phyloP scores from a whole-genome alignment of 2,113 vertebrate species.

The Siphamia tubifer region DNA sequence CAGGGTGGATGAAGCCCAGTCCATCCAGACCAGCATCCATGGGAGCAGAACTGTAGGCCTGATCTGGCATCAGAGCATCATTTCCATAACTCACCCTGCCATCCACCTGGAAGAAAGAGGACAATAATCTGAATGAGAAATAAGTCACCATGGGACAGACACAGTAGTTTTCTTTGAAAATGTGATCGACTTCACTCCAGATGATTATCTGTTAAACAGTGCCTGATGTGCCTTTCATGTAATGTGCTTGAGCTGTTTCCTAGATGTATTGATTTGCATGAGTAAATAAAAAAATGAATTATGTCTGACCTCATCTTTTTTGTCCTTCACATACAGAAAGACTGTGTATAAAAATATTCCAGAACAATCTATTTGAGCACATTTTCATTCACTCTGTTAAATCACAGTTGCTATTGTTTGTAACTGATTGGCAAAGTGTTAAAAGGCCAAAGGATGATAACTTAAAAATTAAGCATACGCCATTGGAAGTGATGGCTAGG shows the following conservation, averaged over 20 bases:
- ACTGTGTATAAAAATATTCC: not conserved
- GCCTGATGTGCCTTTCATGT: no score
- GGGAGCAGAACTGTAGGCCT: conserved; percentile 89
- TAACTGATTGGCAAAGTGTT: no score
- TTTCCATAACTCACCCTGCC: conserved; percentile 95
- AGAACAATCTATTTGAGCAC: not conserved
- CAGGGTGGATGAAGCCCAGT: conserved; percentile 92
- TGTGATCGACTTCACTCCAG: not conserved
- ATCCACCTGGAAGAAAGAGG: conserved; percentile 80
- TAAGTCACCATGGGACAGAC: not conserved
- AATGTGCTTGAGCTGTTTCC: no score
- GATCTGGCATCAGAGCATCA: conserved; percentile 93
- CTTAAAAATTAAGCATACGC: no score
- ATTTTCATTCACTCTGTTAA: not conserved
- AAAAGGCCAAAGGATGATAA: no score
- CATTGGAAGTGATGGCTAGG: no score
- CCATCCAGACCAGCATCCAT: conserved; percentile 89
- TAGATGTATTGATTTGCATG: no score
- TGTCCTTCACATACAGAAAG: not conserved
- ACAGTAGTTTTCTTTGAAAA: not conserved
- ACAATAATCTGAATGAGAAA: not conserved
- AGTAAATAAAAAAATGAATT: not conserved
- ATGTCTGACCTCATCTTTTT: not conserved
- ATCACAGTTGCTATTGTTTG: not conserved
- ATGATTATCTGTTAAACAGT: not conserved